Evolutionary conservation across 2,797 vertebrate genomes (phyloP).

Genomic region (Hydrocynus forskahlii): DNA sequence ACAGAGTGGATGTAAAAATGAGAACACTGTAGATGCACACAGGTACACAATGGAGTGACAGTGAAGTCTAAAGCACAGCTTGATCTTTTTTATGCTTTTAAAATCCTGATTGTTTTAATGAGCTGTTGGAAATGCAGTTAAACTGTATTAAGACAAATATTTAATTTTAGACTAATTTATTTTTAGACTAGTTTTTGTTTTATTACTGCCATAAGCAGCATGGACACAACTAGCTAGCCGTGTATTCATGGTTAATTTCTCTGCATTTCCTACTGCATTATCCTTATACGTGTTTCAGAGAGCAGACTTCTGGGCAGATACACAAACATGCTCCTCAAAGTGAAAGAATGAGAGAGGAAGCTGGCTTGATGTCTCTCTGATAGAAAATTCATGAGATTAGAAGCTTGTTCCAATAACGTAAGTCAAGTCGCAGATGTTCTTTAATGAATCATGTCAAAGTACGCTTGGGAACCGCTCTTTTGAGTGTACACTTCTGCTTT

Average conservation of each 20-base stretch:
- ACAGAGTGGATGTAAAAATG: too few relatives aligned
- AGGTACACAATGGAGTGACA: too few relatives aligned
- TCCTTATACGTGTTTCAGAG: neutral
- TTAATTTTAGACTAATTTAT: neutral
- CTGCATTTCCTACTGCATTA: neutral
- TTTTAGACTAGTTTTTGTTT: constrained; percentile 6
- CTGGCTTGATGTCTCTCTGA: constrained; percentile 16
- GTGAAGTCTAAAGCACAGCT: too few relatives aligned
- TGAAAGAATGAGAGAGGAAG: constrained; percentile 50
- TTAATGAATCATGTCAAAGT: constrained; percentile 25
- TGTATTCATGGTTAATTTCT: neutral
- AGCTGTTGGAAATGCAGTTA: neutral
- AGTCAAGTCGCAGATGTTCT: constrained; percentile 38
- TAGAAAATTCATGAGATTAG: constrained; percentile 44
- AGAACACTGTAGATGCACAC: too few relatives aligned
- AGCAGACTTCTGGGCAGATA: neutral
- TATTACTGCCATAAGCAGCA: neutral
- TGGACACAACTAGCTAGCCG: neutral
- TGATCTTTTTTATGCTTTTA: too few relatives aligned
- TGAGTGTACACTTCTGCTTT: constrained; percentile 9
- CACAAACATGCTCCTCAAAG: constrained; percentile 23
- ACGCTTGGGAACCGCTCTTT: constrained; percentile 11
- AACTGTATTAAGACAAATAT: too few relatives aligned
- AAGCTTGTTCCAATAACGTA: constrained; percentile 28
- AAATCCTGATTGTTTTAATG: neutral